A percentile compares a stretch with the other conserved stretches of the same genome.
These are phyloP conservation scores for Nymphalis urticae DNA, from an alignment of 2,888 invertebrate species.

Conservation along the genomic window DNA sequence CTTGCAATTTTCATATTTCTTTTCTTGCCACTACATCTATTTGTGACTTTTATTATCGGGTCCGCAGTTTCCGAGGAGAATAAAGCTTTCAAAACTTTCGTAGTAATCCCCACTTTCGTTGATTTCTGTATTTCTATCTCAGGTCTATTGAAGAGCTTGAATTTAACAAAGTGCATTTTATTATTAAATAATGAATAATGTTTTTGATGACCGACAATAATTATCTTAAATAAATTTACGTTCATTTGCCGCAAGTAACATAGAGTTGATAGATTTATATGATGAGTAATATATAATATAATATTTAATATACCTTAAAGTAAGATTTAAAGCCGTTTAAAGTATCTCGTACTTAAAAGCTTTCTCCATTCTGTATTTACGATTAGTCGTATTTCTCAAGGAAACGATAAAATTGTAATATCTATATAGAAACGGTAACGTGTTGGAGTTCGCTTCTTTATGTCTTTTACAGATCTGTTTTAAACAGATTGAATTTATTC, in stretches of 20 bases:
- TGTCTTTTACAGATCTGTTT: slow-evolving; percentile 12
- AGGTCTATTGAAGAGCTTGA: slow-evolving; percentile 11
- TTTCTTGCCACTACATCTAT: slow-evolving; percentile 45
- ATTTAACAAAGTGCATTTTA: slow-evolving; percentile 8
- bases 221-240: too few relatives aligned
- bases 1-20: slow-evolving; percentile 50
- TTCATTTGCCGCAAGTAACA: too few relatives aligned
- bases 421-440: slow-evolving; percentile 22
- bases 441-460: slow-evolving; percentile 19
- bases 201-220: too few relatives aligned
- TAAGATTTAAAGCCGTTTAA: slow-evolving; percentile 17
- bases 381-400: slow-evolving; percentile 32
- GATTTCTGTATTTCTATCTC: slow-evolving; percentile 27
- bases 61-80: slow-evolving; percentile 26
- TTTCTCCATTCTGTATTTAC: slow-evolving; percentile 33
- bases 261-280: not conserved
- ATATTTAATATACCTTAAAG: slow-evolving; percentile 20
- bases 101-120: slow-evolving; percentile 34
- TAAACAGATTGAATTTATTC: slow-evolving; percentile 18
- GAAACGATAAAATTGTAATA: slow-evolving; percentile 32
- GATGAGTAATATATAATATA: not conserved
- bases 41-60: slow-evolving; percentile 41
- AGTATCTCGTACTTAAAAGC: slow-evolving; percentile 26
- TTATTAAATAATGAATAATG: too few relatives aligned
- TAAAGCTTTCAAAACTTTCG: slow-evolving; percentile 38